These are phyloP conservation scores for Drosophila albomicans DNA, from an alignment of 1,140 invertebrate genomes.

Conservation along the genomic window DNA sequence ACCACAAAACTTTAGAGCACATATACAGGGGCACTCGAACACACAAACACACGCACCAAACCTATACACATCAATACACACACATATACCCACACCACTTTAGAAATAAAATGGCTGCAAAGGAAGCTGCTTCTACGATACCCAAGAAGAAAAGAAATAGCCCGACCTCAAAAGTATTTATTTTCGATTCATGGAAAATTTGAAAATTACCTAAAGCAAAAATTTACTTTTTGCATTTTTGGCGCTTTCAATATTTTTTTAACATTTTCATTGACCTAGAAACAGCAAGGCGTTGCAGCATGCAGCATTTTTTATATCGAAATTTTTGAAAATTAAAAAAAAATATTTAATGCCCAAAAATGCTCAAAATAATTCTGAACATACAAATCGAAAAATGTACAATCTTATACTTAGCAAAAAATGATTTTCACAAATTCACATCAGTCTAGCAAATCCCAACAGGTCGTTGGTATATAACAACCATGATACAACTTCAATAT, in stretches of 20 bases:
- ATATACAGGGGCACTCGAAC: conserved; percentile 60
- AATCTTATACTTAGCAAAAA: conserved; percentile 44
- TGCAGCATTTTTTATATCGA: conserved; percentile 61
- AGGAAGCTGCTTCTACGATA: conserved; percentile 83
- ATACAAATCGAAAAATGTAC: not conserved
- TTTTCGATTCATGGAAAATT: conserved; percentile 40
- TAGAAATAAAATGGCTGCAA: conserved; percentile 81
- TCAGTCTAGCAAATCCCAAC: conserved; percentile 15
- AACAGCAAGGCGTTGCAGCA: conserved; percentile 67
- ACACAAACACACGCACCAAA: conserved; percentile 35
- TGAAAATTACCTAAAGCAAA: conserved; percentile 22
- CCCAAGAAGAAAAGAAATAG: conserved; percentile 83
- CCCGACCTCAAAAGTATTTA: conserved; percentile 39
- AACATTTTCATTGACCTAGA: conserved; percentile 65
- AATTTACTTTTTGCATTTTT: conserved; percentile 62
- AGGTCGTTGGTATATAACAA: conserved; percentile 26
- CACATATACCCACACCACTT: conserved; percentile 67
- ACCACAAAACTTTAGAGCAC: conserved; percentile 55
- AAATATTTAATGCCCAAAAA: conserved; percentile 78
- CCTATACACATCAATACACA: conserved; percentile 28
- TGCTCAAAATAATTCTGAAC: conserved; percentile 39
- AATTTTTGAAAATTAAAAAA: conserved; percentile 68
- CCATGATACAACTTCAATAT: not conserved
- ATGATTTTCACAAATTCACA: conserved; percentile 31
- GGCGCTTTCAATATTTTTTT: conserved; percentile 78